A percentile compares a stretch with the other conserved stretches of the same genome.
These are phyloP conservation scores for Polypedilum pembai DNA, from an alignment of 1,140 invertebrate species.

Conservation along the genomic window DNA sequence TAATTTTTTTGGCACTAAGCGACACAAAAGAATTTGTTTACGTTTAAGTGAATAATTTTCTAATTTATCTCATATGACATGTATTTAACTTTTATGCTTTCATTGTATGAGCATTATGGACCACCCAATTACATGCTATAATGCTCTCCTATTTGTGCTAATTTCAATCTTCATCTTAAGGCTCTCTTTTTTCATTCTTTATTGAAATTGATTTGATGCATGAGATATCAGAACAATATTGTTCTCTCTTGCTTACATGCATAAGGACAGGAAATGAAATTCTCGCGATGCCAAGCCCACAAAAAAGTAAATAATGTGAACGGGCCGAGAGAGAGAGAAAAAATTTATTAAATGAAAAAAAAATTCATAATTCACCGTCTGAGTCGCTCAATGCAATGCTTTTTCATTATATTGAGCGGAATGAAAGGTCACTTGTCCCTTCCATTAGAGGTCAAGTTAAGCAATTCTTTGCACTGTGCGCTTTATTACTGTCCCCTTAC, in stretches of 20 bases:
- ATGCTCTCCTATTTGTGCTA: constrained; percentile 17
- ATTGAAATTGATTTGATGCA: neutral
- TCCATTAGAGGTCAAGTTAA: constrained; percentile 22
- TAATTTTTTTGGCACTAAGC: neutral
- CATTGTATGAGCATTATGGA: neutral
- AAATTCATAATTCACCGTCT: no score
- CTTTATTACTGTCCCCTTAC: constrained; percentile 3
- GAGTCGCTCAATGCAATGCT: no score
- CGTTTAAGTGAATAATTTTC: constrained; percentile 27
- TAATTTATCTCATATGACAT: neutral
- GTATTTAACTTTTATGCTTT: neutral
- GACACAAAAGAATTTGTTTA: constrained; percentile 21
- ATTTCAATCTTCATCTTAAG: neutral
- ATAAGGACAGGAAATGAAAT: constrained; percentile 23
- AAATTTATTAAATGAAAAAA: no score
- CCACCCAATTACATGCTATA: constrained; percentile 28
- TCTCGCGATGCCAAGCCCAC: neutral
- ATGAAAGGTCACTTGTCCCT: constrained; percentile 28
- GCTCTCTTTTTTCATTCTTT: neutral
- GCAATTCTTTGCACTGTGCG: neutral
- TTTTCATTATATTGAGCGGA: neutral
- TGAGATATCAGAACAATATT: neutral
- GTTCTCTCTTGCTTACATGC: neutral
- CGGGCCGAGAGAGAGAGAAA: no score
- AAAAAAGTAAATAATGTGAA: neutral